A percentile compares a stretch with the other conserved stretches of the same genome.
Conservation (phyloP, 2,888 invertebrate species). For the Pseudeuparius sepicola region DNA sequence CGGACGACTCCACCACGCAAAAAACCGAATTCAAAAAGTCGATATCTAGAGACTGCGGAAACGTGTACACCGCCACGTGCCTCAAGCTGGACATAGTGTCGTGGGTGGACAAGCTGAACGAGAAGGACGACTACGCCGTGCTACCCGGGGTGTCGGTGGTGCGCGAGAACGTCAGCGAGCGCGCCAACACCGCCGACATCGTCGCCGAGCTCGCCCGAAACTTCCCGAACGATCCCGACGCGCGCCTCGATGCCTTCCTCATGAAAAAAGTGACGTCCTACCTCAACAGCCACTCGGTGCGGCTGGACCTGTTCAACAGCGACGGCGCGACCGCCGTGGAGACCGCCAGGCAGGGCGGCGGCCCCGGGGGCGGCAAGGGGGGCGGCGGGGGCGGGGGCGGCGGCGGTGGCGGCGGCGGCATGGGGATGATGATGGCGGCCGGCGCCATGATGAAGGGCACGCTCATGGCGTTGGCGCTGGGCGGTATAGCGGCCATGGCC, state of each 20-base stretch:
- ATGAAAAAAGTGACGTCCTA: constrained; percentile 61
- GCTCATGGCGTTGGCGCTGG: constrained; percentile 51
- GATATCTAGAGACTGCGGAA: constrained; percentile 42
- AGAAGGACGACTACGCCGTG: constrained; percentile 57
- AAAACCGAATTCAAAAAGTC: constrained; percentile 25
- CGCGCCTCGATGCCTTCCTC: constrained; percentile 64
- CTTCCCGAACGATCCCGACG: constrained; percentile 66
- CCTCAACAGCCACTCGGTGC: constrained; percentile 62
- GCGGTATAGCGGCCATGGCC: too few relatives aligned
- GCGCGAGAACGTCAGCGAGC: constrained; percentile 46
- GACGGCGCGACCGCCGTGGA: constrained; percentile 48
- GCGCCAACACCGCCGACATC: constrained; percentile 53
- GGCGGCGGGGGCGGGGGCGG: constrained; percentile 42
- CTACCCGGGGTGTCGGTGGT: constrained; percentile 67
- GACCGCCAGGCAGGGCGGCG: constrained; percentile 33
- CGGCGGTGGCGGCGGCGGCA: constrained; percentile 42
- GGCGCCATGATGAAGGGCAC: constrained; percentile 56
- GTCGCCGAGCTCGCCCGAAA: constrained; percentile 66
- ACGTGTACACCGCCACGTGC: constrained; percentile 56
- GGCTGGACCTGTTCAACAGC: constrained; percentile 57
- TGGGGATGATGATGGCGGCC: constrained; percentile 38
- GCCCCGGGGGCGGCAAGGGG: constrained; percentile 38
- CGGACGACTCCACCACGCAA: too few relatives aligned
- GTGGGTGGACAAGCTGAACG: constrained; percentile 63
- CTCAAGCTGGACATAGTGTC: constrained; percentile 66